Evolutionary conservation across 64 coral and sea anemone genomes (phyloP).

Genomic region (Montipora foliosa): DNA sequence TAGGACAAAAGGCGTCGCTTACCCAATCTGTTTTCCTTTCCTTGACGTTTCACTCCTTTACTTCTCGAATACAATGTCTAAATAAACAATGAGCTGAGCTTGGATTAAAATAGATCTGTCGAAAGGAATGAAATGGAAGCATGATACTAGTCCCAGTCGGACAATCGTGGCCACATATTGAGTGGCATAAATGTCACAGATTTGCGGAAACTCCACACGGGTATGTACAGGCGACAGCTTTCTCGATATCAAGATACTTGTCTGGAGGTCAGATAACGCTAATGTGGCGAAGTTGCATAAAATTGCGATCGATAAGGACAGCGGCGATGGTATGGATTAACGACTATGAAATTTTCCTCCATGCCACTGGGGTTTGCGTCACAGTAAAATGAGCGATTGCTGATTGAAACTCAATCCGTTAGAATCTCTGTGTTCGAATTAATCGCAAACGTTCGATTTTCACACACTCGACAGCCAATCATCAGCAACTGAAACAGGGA

Average conservation of each 20-base stretch:
- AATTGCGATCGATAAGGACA: slow-evolving; percentile 25
- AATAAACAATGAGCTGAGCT: slow-evolving; percentile 19
- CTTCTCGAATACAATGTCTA: slow-evolving; percentile 7
- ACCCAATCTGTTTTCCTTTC: slow-evolving; percentile 45
- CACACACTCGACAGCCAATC: slow-evolving; percentile 31
- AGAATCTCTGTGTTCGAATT: slow-evolving; percentile 24
- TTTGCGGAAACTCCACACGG: slow-evolving; percentile 11
- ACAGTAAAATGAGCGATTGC: slow-evolving; percentile 60
- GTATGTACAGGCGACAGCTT: background rate
- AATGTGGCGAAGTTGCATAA: slow-evolving; percentile 42
- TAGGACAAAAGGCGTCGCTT: slow-evolving; percentile 11
- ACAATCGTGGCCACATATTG: slow-evolving; percentile 26
- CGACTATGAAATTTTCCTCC: slow-evolving; percentile 28
- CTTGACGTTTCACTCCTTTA: slow-evolving; percentile 16
- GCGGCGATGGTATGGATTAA: slow-evolving; percentile 8
- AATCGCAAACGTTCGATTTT: slow-evolving; percentile 36
- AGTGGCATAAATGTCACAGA: slow-evolving; percentile 46
- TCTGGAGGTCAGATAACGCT: slow-evolving; percentile 53
- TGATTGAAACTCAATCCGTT: no score
- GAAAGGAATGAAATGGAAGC: background rate
- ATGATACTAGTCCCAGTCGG: background rate
- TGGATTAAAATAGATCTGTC: background rate
- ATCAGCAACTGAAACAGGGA: slow-evolving; percentile 1
- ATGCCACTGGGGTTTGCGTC: slow-evolving; percentile 23
- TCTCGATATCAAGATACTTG: background rate